Conservation (phyloP, 1,140 invertebrate genomes). For the Idris sp. region DNA sequence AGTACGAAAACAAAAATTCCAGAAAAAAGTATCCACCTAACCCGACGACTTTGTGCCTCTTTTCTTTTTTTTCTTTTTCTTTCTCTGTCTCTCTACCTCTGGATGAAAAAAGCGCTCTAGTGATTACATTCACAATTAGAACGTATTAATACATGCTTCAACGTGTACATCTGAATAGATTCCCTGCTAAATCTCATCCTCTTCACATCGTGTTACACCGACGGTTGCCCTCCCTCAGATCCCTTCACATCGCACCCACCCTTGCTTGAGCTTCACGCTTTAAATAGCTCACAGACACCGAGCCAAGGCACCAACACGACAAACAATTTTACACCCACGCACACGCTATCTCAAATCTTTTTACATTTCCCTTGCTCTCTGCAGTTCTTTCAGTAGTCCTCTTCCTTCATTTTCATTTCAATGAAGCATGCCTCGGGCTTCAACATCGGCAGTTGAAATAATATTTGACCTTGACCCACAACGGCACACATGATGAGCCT, state of each 20-base stretch:
- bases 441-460: conserved; percentile 49
- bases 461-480: conserved; percentile 56
- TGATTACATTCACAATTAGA: conserved; percentile 71
- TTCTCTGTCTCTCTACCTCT: neutral
- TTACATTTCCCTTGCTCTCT: conserved; percentile 20
- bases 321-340: conserved; percentile 47
- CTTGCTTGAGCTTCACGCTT: conserved; percentile 61
- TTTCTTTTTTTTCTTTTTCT: conserved; percentile 15
- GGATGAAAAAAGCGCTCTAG: conserved; percentile 55
- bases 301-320: conserved; percentile 25
- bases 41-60: neutral
- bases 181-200: conserved; percentile 60
- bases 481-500: conserved; percentile 19
- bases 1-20: conserved; percentile 3
- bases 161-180: conserved; percentile 65
- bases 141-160: conserved; percentile 66
- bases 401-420: conserved; percentile 44
- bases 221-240: conserved; percentile 10
- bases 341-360: conserved; percentile 34
- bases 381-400: neutral
- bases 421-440: conserved; percentile 45
- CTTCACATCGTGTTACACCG: conserved; percentile 46
- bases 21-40: conserved; percentile 8
- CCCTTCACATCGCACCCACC: conserved; percentile 37
- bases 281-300: conserved; percentile 62